Percentiles rank a stretch among this genome's conserved stretches.
phyloP scores from a whole-genome alignment of 2,797 vertebrate species.

The Sebastiscus albofasciatus region DNA sequence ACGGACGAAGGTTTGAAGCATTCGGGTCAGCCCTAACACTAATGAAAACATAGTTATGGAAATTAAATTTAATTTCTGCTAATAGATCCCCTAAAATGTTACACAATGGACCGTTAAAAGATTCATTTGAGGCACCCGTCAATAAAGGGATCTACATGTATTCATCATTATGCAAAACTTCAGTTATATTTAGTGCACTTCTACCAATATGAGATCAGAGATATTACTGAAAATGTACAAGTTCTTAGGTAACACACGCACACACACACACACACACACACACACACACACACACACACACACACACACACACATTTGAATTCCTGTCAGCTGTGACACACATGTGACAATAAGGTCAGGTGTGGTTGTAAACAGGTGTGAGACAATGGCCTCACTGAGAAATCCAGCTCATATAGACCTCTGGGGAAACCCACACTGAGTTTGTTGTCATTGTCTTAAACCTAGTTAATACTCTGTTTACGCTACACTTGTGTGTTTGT shows the following conservation, averaged over 20 bases:
- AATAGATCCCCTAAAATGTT: no score
- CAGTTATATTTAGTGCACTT: neutral
- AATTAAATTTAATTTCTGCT: no score
- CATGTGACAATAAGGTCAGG: constrained; percentile 56
- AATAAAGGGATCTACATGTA: neutral
- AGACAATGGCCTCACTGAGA: constrained; percentile 55
- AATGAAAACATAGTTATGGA: no score
- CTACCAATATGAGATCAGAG: neutral
- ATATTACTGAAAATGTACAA: neutral
- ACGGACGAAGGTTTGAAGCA: no score
- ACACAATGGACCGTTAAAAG: neutral
- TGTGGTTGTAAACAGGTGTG: constrained; percentile 50
- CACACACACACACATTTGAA: neutral
- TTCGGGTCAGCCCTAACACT: no score
- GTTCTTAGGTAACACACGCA: neutral
- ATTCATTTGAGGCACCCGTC: neutral
- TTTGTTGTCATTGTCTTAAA: constrained; percentile 61
- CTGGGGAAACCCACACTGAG: constrained; percentile 44
- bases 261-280: no score
- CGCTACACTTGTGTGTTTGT: constrained; percentile 2
- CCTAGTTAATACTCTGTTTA: constrained; percentile 65
- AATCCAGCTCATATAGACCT: constrained; percentile 37
- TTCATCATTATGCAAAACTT: neutral
- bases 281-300: no score
- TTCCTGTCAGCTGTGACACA: constrained; percentile 32